Evolutionary conservation across 2,797 vertebrate species (phyloP), one percentile per base, ranked within the genome.

Genomic region (Malurus splendens): DNA sequence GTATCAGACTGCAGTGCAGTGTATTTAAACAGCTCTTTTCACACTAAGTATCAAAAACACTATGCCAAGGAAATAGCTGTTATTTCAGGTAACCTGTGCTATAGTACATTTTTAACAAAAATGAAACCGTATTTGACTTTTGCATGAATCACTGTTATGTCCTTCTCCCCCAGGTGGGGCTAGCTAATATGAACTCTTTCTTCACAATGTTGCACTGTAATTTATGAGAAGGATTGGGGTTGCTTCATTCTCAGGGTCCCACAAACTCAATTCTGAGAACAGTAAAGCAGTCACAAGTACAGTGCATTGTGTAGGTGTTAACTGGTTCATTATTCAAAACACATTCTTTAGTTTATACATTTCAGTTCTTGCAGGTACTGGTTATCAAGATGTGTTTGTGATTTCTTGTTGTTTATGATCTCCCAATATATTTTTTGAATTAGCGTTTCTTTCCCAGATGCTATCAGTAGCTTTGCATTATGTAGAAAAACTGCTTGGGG

Each of bases 21-120:
- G 54, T 92, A 84, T 95, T 94, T 80, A 64, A 92, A 82, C 24
- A 79, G 57, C 72, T 89, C 81, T 59, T 93, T 81, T 90, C 59
- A 74, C 52, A 62, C 47, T 59, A 84, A 95, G 25, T 90, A 45
- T 85, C 45, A 92, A 83, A 94, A 93, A 73, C 64, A 45, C 44
- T 52, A 64, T 92, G 72, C 84, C 89, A 87, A 80, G 82, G 70
- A 89, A 71, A 55, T 76, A 74, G 45, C 67, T 90, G 24, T 66
- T 92, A 48, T 28, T 82, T 57, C 77, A 93, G 90, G 60, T 93
- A 84, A 86, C 64, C 33, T 19, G 6, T 52, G 36, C 76, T 89
- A 16, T 6, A 89, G n/a, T 71, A 65, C 0, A 1, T 86, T 82
- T 84, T 17, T 55, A 86, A 64, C 28, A 78, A 78, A 83, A 88